Conservation (phyloP, 2,113 vertebrate species). For the Malurus alboscapulatus region DNA sequence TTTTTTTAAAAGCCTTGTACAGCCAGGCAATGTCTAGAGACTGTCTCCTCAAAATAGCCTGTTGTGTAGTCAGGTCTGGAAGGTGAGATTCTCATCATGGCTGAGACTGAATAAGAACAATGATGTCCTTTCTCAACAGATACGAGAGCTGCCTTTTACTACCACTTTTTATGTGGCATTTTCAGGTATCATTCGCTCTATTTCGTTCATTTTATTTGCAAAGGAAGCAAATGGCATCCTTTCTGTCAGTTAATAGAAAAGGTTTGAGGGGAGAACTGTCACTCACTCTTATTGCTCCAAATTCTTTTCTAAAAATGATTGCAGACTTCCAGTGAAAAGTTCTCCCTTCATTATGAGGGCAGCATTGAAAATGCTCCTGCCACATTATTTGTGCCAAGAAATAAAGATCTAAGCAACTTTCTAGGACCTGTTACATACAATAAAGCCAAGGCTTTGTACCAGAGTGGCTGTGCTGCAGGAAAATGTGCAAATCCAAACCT, state of each 20-base stretch:
- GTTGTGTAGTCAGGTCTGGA: background rate
- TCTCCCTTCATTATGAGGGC: constrained; percentile 50
- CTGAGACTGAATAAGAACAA: constrained; percentile 25
- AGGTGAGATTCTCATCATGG: background rate
- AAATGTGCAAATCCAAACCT: constrained; percentile 32
- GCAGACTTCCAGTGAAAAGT: constrained; percentile 19
- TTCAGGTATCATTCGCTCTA: background rate
- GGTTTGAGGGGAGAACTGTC: constrained; percentile 41
- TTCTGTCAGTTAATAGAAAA: constrained; percentile 29
- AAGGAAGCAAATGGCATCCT: constrained; percentile 47
- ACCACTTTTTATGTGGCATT: background rate
- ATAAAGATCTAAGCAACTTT: constrained; percentile 42
- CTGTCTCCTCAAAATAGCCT: constrained; percentile 11
- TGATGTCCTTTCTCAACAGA: background rate
- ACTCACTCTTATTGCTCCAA: constrained; percentile 44
- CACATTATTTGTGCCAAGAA: constrained; percentile 52
- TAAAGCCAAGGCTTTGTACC: constrained; percentile 4
- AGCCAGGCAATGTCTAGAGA: background rate
- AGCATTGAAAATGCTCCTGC: constrained; percentile 29
- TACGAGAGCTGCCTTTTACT: background rate
- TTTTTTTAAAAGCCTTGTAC: background rate
- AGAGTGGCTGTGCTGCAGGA: background rate
- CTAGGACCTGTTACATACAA: constrained; percentile 29
- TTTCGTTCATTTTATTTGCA: constrained; percentile 49
- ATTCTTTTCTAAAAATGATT: constrained; percentile 44